Evolutionary conservation across 1,140 invertebrate genomes (phyloP), one percentile per base, ranked within the genome.

Genomic region (Tetramorium parvispinum): DNA sequence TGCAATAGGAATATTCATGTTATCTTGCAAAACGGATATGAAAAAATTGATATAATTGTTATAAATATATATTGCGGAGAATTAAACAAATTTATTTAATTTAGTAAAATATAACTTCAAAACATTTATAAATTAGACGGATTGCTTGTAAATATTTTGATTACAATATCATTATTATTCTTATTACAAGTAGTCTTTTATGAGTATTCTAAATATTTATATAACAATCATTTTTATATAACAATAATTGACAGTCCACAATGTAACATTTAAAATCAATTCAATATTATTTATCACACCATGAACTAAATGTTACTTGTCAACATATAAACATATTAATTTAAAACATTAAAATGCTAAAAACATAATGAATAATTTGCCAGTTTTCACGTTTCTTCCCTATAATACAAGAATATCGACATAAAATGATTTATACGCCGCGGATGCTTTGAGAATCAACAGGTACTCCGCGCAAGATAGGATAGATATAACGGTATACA

Each of bases 401-500:
- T 40, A 8, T 43, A 81, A 70, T 10, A 3, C 49, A 24, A 40
- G 37, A 40, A 70, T 70, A 71, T 82, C 53, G 24, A 73, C 24
- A 18, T 32, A 40, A 37, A 4, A 55, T 57, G 43, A 89, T 89
- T 86, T 82, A 89, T 70, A 86, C 27, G 18, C 27, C 46, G 16
- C 46, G 55, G 3, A 53, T 55, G 32, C n/a, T 27, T 61, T 27
- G 43, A 49, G 87, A 86, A 89, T 89, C 88, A 89, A 89, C 88
- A 89, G 85, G 88, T 89, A 82, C 53, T 43, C 18, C 21, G n/a
- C 37, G n/a, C 59, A 51, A 10, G 59, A 27, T 82, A n/a, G 61
- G 24, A 88, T 61, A 53, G 21, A 63, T 37, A 79, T 89, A 89
- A 89, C 88, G 88, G 88, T 86, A 89, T 70, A 76, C 16, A 21